Evolutionary conservation across 2,113 vertebrate genomes (phyloP), one percentile per base, ranked within the genome.

Genomic region (Thamnophis sirtalis): DNA sequence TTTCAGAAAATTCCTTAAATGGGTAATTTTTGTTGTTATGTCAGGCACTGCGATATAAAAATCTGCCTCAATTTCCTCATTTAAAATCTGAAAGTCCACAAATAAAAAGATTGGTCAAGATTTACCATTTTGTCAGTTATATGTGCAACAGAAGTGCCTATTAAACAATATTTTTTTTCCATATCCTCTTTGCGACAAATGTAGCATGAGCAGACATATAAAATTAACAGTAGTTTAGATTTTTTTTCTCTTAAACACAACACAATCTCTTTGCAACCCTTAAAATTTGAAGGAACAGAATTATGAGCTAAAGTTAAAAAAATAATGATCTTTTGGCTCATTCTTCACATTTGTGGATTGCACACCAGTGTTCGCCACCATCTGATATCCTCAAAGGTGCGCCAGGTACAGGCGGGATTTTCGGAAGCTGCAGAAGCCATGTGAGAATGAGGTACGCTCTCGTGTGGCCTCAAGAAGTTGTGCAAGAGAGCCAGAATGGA

Each of bases 31-130:
- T 0, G 96, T 73, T 0, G 98, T 87, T 0, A 99, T 98, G 19
- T 97, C 98, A 53, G 99, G 99, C 88, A 98, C 98, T 3, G 98
- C 97, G 6, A 99, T 50, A 15, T 98, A 99, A 96, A 98, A 99
- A 94, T 99, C 99, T 26, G 97, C 98, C 2, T 97, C 95, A 93
- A 99, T 95, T 95, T 98, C 97, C 56, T 98, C 98, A 91, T 98
- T 98, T 92, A 99, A 93, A 96, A 99, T 98, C 99, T 99, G 95
- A 85, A 85, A 94, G 92, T 55, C 0, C 55, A 1, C n/a, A 26
- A 0, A 0, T 10, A 28, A 5, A 91, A 24, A 50, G 56, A 51
- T 4, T n/a, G 49, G 7, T 48, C 4, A 48, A 48, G 50, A n/a
- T 19, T 84, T 88, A 43, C 1, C 17, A 43, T 43, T 80, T 17